Evolutionary conservation across 2,113 vertebrate genomes (phyloP).

Genomic region (Rhinopithecus roxellana): DNA sequence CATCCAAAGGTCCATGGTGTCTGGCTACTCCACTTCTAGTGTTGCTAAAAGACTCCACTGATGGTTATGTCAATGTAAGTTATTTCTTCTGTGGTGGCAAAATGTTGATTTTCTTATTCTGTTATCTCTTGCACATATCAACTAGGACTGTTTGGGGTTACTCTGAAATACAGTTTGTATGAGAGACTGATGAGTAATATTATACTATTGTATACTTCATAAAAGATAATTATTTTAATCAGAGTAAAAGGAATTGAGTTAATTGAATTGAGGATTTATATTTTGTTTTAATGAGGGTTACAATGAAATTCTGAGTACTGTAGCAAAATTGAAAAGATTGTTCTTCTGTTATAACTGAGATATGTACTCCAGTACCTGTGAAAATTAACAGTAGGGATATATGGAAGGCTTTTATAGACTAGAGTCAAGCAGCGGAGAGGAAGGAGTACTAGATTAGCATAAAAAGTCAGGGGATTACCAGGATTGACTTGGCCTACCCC

Average conservation of each 20-base stretch:
- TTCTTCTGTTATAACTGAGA: conserved; percentile 30
- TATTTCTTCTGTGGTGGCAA: background rate
- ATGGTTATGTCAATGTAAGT: background rate
- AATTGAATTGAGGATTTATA: conserved; percentile 5
- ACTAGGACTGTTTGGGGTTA: background rate
- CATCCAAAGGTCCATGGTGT: background rate
- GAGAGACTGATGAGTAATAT: conserved; percentile 15
- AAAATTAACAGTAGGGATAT: background rate
- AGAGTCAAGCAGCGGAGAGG: background rate
- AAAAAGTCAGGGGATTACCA: background rate
- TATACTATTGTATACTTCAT: background rate
- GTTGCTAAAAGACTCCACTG: background rate
- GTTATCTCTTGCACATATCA: conserved; percentile 28
- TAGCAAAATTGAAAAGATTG: conserved; percentile 25
- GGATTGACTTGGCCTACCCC: background rate
- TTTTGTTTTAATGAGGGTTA: conserved; percentile 35
- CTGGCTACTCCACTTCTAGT: background rate
- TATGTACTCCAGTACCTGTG: background rate
- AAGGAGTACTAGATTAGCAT: conserved; percentile 25
- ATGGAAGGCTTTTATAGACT: background rate
- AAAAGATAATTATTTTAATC: conserved; percentile 49
- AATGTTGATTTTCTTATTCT: conserved; percentile 32
- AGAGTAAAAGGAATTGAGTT: conserved; percentile 50
- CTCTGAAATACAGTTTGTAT: conserved; percentile 12
- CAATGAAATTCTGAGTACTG: conserved; percentile 5